phyloP scores from a whole-genome alignment of 2,888 invertebrate genomes.

The Idaea straminata region DNA sequence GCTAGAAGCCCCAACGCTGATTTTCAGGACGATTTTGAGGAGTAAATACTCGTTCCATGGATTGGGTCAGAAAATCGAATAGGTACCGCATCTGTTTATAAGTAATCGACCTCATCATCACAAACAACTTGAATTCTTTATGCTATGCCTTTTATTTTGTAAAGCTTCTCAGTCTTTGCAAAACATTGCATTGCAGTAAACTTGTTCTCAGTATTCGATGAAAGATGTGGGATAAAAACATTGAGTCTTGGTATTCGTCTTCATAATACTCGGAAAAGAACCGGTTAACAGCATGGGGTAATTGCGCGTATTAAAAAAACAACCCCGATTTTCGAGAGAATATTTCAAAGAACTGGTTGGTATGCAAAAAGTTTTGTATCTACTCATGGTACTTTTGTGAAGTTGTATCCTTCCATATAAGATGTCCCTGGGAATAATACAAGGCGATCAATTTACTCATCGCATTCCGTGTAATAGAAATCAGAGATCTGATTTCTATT shows the following conservation, averaged over 20 bases:
- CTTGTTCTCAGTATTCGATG: neutral
- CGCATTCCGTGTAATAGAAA: too few species aligned
- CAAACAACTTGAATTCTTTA: neutral
- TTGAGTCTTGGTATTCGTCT: conserved; percentile 15
- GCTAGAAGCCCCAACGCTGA: too few species aligned
- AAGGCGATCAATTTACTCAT: neutral
- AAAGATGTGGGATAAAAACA: neutral
- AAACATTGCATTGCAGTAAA: neutral
- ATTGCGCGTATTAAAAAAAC: conserved; percentile 16
- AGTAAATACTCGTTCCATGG: too few species aligned
- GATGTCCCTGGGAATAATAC: neutral
- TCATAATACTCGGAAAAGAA: conserved; percentile 11
- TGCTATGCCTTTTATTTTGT: neutral
- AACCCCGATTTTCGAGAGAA: conserved; percentile 20
- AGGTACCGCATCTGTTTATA: neutral
- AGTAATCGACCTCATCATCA: neutral
- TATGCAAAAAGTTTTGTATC: neutral
- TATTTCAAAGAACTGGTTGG: conserved; percentile 5
- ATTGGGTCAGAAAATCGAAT: too few species aligned
- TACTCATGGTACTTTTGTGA: neutral
- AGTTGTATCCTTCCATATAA: neutral
- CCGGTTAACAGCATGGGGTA: conserved; percentile 37
- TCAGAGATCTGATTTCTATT: too few species aligned
- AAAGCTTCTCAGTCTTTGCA: neutral
- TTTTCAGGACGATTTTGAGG: too few species aligned